Conservation (phyloP, 2,797 vertebrate species). For the Allobates femoralis region DNA sequence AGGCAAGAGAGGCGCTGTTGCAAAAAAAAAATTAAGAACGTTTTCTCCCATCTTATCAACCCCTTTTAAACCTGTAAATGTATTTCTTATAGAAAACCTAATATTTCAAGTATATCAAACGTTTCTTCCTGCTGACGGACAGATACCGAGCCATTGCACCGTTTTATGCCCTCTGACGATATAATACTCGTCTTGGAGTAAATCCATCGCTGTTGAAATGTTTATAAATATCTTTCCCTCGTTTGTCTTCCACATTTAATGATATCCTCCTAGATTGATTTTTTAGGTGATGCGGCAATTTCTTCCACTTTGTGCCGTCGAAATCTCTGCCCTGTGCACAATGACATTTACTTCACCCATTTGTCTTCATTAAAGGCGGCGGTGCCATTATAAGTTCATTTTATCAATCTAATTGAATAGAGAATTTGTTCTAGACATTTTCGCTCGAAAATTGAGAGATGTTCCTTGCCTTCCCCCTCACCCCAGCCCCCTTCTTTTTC, state of each 20-base stretch:
- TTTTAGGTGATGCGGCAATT: constrained; percentile 41
- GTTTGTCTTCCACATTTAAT: constrained; percentile 41
- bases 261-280: constrained; percentile 52
- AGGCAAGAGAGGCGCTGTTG: not conserved
- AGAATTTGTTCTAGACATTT: constrained; percentile 54
- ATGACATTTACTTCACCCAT: constrained; percentile 58
- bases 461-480: not conserved
- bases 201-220: not conserved
- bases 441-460: constrained; percentile 39
- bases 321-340: constrained; percentile 22
- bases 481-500: not conserved
- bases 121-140: not conserved
- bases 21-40: too few relatives aligned
- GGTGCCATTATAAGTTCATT: constrained; percentile 55
- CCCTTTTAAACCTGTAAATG: not conserved
- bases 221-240: constrained; percentile 30
- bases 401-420: constrained; percentile 60
- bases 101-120: not conserved
- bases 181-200: not conserved
- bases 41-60: not conserved
- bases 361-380: constrained; percentile 59
- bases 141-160: not conserved
- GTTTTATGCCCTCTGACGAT: not conserved
- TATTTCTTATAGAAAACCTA: not conserved
- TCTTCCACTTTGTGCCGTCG: constrained; percentile 48